A percentile compares a stretch with the other conserved stretches of the same genome.
phyloP scores from a whole-genome alignment of 2,797 vertebrate genomes.

The Galago senegalensis region DNA sequence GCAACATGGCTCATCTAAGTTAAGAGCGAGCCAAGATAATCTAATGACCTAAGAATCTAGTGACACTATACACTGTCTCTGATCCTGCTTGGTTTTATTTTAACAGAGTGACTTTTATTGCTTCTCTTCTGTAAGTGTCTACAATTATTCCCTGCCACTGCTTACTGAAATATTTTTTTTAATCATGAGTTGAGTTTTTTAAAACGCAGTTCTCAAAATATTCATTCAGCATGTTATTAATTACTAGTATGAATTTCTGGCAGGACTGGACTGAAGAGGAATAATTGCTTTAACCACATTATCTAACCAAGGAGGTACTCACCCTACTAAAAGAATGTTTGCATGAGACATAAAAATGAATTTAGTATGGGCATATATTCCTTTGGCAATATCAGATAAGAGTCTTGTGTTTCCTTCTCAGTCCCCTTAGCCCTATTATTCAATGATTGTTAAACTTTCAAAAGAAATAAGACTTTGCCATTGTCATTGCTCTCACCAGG shows the following conservation, averaged over 20 bases:
- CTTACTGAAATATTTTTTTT: slow-evolving; percentile 64
- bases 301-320: slow-evolving; percentile 53
- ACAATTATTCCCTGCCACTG: slow-evolving; percentile 54
- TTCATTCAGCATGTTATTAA: slow-evolving; percentile 53
- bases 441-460: background rate
- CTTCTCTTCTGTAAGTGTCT: slow-evolving; percentile 80
- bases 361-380: slow-evolving; percentile 21
- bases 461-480: slow-evolving; percentile 18
- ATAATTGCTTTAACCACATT: slow-evolving; percentile 64
- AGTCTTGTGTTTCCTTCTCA: background rate
- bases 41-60: slow-evolving; percentile 81
- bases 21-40: slow-evolving; percentile 81
- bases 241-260: slow-evolving; percentile 25
- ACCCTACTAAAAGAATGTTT: slow-evolving; percentile 53
- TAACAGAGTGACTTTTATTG: slow-evolving; percentile 81
- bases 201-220: slow-evolving; percentile 64
- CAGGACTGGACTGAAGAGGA: slow-evolving; percentile 3
- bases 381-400: background rate
- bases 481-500: background rate
- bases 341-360: slow-evolving; percentile 40
- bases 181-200: slow-evolving; percentile 64
- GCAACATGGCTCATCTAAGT: slow-evolving; percentile 80
- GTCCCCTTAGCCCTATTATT: background rate
- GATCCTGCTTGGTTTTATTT: slow-evolving; percentile 74
- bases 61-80: slow-evolving; percentile 77